These are phyloP conservation scores for Peromyscus aztecus DNA, from an alignment of 2,797 vertebrate genomes.

Conservation along the genomic window DNA sequence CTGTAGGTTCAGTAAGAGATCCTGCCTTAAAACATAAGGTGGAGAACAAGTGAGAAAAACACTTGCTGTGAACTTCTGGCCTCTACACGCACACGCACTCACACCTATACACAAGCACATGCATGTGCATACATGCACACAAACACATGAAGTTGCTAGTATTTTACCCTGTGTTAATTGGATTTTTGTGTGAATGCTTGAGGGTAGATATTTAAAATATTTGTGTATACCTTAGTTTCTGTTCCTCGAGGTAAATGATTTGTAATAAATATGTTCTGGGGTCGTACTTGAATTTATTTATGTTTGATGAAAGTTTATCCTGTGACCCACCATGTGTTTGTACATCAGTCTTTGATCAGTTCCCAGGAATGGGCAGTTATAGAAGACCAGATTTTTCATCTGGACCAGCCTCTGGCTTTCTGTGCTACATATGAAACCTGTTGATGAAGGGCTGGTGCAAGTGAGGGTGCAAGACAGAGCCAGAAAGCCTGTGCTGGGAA, in stretches of 20 bases:
- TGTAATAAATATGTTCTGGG: not conserved
- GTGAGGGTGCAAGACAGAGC: not conserved
- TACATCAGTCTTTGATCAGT: slow-evolving; percentile 49
- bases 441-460: not conserved
- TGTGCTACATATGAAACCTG: not conserved
- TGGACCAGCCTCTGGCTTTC: slow-evolving; percentile 4
- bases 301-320: slow-evolving; percentile 44
- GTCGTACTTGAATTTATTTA: slow-evolving; percentile 13
- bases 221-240: slow-evolving; percentile 21
- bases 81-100: not conserved
- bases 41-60: not conserved
- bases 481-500: not conserved
- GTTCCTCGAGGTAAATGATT: slow-evolving; percentile 24
- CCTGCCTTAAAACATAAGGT: not conserved
- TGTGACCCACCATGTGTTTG: slow-evolving; percentile 11
- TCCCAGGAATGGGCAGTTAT: not conserved
- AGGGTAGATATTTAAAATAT: not conserved
- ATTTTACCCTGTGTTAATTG: not conserved
- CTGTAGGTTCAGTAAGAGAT: not conserved
- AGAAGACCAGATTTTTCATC: slow-evolving; percentile 25
- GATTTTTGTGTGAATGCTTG: not conserved
- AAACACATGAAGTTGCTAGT: not conserved
- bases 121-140: too few relatives aligned
- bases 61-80: not conserved
- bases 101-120: not conserved